These are phyloP conservation scores for Muscina levida DNA, from an alignment of 2,888 invertebrate genomes.

Conservation along the genomic window DNA sequence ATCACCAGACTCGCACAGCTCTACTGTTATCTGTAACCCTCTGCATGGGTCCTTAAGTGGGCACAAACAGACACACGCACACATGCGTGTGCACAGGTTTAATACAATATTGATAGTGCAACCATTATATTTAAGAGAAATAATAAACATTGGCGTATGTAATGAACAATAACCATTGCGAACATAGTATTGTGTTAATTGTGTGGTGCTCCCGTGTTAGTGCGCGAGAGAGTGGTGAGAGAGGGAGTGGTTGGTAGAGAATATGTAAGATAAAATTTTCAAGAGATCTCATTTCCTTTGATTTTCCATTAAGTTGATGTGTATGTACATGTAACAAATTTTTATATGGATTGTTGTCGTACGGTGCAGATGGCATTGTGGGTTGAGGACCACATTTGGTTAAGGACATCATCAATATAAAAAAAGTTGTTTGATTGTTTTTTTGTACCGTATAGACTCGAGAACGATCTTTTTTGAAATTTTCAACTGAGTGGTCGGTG, in stretches of 20 bases:
- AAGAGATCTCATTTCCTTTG: neutral
- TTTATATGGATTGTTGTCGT: neutral
- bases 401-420: too few relatives aligned
- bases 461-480: too few relatives aligned
- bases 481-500: too few relatives aligned
- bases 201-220: neutral
- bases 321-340: neutral
- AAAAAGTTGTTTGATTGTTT: too few relatives aligned
- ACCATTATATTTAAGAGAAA: slow-evolving; percentile 43
- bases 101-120: slow-evolving; percentile 48
- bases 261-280: too few relatives aligned
- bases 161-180: slow-evolving; percentile 29
- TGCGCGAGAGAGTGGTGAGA: neutral
- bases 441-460: too few relatives aligned
- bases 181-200: slow-evolving; percentile 17
- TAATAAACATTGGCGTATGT: slow-evolving; percentile 24
- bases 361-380: neutral
- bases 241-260: too few relatives aligned
- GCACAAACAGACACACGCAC: neutral
- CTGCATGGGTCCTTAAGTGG: slow-evolving; percentile 2
- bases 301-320: slow-evolving; percentile 9
- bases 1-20: neutral
- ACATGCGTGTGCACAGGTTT: slow-evolving; percentile 22
- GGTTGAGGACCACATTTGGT: too few relatives aligned
- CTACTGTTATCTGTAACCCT: neutral